A percentile compares a stretch with the other conserved stretches of the same genome.
These are phyloP conservation scores for Alauda arvensis DNA, from an alignment of 2,797 vertebrate genomes.

Conservation along the genomic window DNA sequence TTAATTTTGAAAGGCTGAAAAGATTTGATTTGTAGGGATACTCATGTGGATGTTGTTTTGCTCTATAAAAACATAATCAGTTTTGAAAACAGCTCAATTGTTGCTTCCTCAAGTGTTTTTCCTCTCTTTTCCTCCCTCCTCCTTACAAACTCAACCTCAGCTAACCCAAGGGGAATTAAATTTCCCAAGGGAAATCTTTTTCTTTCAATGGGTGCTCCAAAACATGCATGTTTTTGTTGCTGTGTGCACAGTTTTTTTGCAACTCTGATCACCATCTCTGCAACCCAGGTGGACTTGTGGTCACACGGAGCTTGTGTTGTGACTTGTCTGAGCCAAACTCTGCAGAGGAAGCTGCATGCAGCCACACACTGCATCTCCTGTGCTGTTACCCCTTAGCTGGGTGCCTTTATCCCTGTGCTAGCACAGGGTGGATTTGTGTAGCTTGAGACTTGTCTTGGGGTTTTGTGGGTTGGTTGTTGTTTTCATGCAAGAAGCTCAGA, in stretches of 20 bases:
- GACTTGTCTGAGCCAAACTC: neutral
- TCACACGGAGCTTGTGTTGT: neutral
- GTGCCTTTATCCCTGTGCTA: neutral
- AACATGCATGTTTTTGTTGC: rapidly evolving
- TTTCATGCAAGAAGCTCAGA: neutral
- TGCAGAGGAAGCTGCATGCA: neutral
- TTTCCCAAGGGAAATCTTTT: neutral
- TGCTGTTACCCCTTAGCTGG: neutral
- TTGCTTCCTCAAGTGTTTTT: neutral
- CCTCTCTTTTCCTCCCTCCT: neutral
- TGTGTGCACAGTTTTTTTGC: neutral
- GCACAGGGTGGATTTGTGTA: neutral
- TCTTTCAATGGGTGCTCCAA: neutral
- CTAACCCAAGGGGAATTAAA: neutral
- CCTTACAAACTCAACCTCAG: neutral
- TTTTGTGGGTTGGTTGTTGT: neutral
- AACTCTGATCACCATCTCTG: rapidly evolving
- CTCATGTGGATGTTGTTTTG: neutral
- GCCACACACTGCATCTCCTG: neutral
- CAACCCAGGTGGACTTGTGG: neutral
- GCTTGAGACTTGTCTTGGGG: neutral
- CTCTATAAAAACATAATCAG: neutral
- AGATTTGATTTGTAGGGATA: neutral
- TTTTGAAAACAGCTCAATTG: neutral
- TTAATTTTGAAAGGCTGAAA: neutral